Percentiles rank a stretch among this genome's conserved stretches.
These are phyloP conservation scores for Caenorhabditis japonica DNA, from an alignment of 2,888 invertebrate genomes.

Conservation along the genomic window DNA sequence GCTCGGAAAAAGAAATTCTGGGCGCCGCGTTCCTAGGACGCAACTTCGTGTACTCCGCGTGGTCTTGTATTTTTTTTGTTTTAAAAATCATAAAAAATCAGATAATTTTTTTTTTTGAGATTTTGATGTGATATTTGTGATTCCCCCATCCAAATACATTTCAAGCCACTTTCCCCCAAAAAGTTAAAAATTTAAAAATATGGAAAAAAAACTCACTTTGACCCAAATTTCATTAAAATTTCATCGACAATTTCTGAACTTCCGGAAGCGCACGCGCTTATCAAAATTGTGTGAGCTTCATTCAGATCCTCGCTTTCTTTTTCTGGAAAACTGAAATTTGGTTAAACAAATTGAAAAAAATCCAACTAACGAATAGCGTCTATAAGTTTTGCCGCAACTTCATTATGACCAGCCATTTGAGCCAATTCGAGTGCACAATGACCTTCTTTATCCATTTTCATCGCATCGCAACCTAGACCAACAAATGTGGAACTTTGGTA, in stretches of 20 bases:
- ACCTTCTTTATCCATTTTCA: constrained; percentile 80
- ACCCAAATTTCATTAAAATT: constrained; percentile 75
- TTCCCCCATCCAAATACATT: no score
- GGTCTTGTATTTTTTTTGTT: no score
- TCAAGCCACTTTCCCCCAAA: no score
- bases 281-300: constrained; percentile 81
- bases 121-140: no score
- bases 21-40: no score
- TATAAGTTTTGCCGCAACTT: constrained; percentile 75
- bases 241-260: constrained; percentile 83
- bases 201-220: constrained; percentile 23
- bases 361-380: constrained; percentile 68
- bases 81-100: no score
- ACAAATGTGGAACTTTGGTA: constrained; percentile 3
- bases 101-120: no score
- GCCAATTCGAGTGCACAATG: constrained; percentile 85
- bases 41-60: no score
- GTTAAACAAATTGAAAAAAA: not conserved
- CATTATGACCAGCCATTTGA: constrained; percentile 82
- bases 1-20: no score
- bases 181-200: not conserved
- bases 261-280: constrained; percentile 85
- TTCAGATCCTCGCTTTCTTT: constrained; percentile 58
- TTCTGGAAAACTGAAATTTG: constrained; percentile 44
- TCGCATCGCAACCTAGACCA: constrained; percentile 50